Evolutionary conservation across 2,113 vertebrate genomes (phyloP), one percentile per base, ranked within the genome.

Genomic region (Tauraco erythrolophus): DNA sequence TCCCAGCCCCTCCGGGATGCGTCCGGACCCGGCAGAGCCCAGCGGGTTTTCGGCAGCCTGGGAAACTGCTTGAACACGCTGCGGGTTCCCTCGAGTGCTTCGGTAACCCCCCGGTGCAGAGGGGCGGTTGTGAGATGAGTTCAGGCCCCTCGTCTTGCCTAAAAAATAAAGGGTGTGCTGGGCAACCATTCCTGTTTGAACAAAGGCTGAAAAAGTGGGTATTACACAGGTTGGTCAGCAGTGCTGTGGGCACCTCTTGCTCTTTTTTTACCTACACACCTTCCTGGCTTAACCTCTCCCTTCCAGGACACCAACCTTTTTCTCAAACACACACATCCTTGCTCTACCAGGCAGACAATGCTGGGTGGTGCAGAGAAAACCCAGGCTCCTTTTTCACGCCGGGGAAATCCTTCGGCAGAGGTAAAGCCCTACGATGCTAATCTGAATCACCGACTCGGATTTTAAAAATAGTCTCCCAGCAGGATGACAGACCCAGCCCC

Each of bases 51-150:
- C 0, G 9, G 50, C 58, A 81, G 46, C 50, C 72, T 39, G 25
- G 43, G 43, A 33, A 58, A 72, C 11, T n/a, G 54, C 39, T 89
- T 45, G 54, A 62, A 46, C 35, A 23, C 5, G 62, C 7, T 0
- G 0, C 33, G 33, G 60, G 10, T 64, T 37, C n/a, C 57, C 57
- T 13, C 6, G 9, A 41, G 33, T 1, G 0, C 6, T 66, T 54
- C 10, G 54, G 51, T 31, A 37, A 48, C 3, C 4, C 25, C 31
- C 16, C 0, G 1, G 43, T 17, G 43, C 48, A 43, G 69, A 57
- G 37, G 21, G 17, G 17, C 7, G 39, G 25, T 11, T 16, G 27
- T 24, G 37, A 61, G 24, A 19, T 22, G 16, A 75, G 45, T 13
- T 43, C 37, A 78, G 30, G 17, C 19, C 23, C 48, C 14, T 3